Base-by-base conservation (phyloP, 2,797 vertebrate genomes). In the Apogon hyalosoma region DNA sequence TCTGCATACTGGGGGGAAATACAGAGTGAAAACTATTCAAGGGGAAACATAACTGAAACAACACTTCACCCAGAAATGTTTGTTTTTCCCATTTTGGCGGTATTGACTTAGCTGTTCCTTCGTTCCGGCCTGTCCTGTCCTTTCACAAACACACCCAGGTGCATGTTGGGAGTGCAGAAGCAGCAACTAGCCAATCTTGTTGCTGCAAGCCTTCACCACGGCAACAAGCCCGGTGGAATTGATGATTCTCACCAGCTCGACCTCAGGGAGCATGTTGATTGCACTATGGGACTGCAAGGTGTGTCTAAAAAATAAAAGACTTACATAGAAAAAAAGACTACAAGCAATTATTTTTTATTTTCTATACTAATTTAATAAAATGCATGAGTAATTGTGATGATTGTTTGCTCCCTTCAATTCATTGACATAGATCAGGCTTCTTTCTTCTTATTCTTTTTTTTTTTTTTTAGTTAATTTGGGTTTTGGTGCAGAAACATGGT, bases 31-130 rank as follows among this genome's bases (percentile, higher is more conserved):
- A 87, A 75, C 69, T 79, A 64, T 83, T 90, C 68, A 73, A 46
- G 51, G 72, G 69, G 47, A 73, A 80, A 82, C 82, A 73, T 74
- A 85, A 87, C 84, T 85, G 85, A 90, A 91, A 87, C 60, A 51
- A 91, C 81, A 83, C 83, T 70, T 86, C 73, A 68, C 16, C 70
- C 75, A 76, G 72, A 82, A 82, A 75, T 92, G 88, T 92, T 94
- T 93, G 87, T 91, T 93, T 92, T 92, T 88, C 85, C 75, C 86
- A 84, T 91, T 92, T 90, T 82, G 77, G 41, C 59, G 41, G 50
- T 93, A 88, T 94, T 93, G 90, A 92, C 90, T 90, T 92, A 92
- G 89, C 92, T 92, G 92, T 73, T 92, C 73, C 83, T 90, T 87
- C 86, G 72, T 91, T 92, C 88, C 84, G 79, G 88, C 85, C 89